phyloP scores from a whole-genome alignment of 2,797 vertebrate genomes.

The Moxostoma hubbsi region DNA sequence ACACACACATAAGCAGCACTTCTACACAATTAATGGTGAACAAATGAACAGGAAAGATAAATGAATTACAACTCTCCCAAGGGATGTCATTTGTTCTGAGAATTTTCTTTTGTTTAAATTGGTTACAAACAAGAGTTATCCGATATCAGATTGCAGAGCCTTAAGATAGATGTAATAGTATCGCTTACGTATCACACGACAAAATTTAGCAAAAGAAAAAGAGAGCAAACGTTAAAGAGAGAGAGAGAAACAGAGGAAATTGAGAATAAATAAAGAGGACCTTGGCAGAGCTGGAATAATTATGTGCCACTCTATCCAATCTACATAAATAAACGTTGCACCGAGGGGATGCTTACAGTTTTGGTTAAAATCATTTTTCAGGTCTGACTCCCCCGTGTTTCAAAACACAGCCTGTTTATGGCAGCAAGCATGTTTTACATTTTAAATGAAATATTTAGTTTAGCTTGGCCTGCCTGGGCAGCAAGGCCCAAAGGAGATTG shows the following conservation, averaged over 20 bases:
- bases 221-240: conserved; percentile 56
- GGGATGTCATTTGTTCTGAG: conserved; percentile 54
- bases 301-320: conserved; percentile 77
- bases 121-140: conserved; percentile 30
- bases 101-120: conserved; percentile 43
- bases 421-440: conserved; percentile 77
- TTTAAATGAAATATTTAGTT: conserved; percentile 80
- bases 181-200: conserved; percentile 65
- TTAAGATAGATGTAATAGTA: conserved; percentile 70
- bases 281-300: conserved; percentile 75
- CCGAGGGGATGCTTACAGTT: conserved; percentile 65
- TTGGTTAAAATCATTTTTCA: conserved; percentile 79
- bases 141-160: conserved; percentile 52
- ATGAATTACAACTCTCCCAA: conserved; percentile 54
- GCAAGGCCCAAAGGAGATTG: conserved; percentile 68
- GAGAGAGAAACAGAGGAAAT: conserved; percentile 73
- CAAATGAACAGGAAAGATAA: conserved; percentile 51
- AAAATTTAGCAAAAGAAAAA: conserved; percentile 57
- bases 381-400: conserved; percentile 59
- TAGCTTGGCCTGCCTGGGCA: conserved; percentile 67
- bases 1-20: conserved; percentile 36
- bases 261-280: conserved; percentile 77
- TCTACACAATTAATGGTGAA: conserved; percentile 50
- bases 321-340: conserved; percentile 80
- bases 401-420: conserved; percentile 76